Evolutionary conservation across 2,113 vertebrate species (phyloP).

Genomic region (Cryptomyrus ogoouensis): DNA sequence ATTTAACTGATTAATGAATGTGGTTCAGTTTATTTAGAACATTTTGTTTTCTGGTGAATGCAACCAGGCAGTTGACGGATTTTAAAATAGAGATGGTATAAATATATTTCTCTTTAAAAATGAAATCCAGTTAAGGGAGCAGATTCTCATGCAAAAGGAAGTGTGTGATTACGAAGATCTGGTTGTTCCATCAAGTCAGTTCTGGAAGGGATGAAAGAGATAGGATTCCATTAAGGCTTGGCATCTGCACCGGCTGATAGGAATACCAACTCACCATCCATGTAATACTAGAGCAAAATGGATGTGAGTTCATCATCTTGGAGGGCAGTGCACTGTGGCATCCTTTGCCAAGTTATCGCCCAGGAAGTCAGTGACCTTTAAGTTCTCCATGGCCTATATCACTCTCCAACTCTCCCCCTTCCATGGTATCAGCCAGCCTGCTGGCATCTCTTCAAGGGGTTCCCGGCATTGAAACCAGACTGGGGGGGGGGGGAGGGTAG

Average conservation of each 20-base stretch:
- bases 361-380: conserved; percentile 32
- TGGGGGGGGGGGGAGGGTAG: conserved; percentile 33
- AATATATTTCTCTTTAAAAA: conserved; percentile 8
- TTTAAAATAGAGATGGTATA: not conserved
- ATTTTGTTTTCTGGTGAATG: not conserved
- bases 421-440: conserved; percentile 45
- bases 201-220: not conserved
- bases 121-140: not conserved
- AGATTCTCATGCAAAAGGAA: not conserved
- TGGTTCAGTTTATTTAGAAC: not conserved
- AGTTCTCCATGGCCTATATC: not conserved
- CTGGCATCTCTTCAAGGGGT: conserved; percentile 62
- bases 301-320: conserved; percentile 8
- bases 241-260: not conserved
- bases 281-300: not conserved
- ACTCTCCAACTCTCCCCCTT: not conserved
- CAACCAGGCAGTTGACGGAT: not conserved
- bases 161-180: not conserved
- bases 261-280: not conserved
- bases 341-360: conserved; percentile 42
- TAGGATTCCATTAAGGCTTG: not conserved
- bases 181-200: not conserved
- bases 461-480: conserved; percentile 49
- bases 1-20: not conserved
- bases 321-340: conserved; percentile 15